Conservation (phyloP, 1,140 invertebrate species). For the Elymnias hypermnestra region DNA sequence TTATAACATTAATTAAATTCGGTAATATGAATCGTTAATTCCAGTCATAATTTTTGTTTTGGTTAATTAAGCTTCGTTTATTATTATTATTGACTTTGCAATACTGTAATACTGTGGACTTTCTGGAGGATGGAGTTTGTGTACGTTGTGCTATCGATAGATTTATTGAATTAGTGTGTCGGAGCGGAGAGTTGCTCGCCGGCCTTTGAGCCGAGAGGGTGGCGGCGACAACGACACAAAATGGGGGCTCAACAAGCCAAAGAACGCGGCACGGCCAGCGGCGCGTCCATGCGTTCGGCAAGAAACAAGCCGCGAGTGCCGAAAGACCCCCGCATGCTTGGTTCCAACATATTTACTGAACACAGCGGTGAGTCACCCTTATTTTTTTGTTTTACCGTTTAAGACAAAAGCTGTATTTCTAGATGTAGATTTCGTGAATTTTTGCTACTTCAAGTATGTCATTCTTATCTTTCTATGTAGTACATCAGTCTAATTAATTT, state of each 20-base stretch:
- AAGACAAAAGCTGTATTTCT: no score
- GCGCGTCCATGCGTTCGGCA: constrained; percentile 80
- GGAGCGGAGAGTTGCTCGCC: constrained; percentile 26
- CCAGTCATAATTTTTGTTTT: constrained; percentile 5
- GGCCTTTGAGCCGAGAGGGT: constrained; percentile 24
- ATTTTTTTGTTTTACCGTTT: no score
- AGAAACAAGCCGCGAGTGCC: constrained; percentile 82
- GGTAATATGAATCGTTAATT: constrained; percentile 38
- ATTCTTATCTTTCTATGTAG: no score
- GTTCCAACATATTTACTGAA: constrained; percentile 93
- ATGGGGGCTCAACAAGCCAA: constrained; percentile 95
- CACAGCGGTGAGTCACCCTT: constrained; percentile 84
- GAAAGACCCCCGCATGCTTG: constrained; percentile 87
- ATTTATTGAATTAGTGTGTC: constrained; percentile 58
- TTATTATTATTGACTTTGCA: constrained; percentile 9
- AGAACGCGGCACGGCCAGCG: constrained; percentile 82
- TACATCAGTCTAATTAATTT: no score
- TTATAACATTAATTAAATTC: constrained; percentile 38
- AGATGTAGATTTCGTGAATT: no score
- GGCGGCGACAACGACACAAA: constrained; percentile 26
- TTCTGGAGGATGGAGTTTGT: constrained; percentile 39
- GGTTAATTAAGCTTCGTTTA: background rate
- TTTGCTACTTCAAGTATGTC: no score
- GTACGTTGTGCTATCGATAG: constrained; percentile 37
- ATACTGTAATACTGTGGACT: constrained; percentile 16